phyloP scores from a whole-genome alignment of 2,888 invertebrate species.

The Lydus trimaculatus region DNA sequence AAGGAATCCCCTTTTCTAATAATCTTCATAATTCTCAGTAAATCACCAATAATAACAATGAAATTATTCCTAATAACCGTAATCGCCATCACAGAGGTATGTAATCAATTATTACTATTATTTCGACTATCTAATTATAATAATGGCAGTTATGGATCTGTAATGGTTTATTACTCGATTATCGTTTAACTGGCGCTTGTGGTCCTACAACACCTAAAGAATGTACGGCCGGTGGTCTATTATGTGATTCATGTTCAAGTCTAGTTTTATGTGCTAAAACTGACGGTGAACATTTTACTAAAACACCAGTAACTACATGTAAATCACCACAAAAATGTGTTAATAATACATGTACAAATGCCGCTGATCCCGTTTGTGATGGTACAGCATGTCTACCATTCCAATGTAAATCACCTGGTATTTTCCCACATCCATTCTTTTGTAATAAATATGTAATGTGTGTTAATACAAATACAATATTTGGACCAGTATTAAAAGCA shows the following conservation, averaged over 20 bases:
- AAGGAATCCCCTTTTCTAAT: too few species aligned
- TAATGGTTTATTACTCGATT: not conserved
- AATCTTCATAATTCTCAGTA: too few species aligned
- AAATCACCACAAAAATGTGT: conserved; percentile 1
- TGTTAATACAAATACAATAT: not conserved
- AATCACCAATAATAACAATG: too few species aligned
- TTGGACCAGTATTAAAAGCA: not conserved
- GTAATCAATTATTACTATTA: too few species aligned
- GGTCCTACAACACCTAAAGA: not conserved
- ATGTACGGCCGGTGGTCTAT: not conserved
- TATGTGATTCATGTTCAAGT: conserved; percentile 7
- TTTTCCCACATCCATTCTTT: conserved; percentile 11
- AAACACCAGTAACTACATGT: not conserved
- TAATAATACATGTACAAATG: not conserved
- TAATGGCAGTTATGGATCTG: not conserved
- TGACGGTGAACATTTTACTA: not conserved
- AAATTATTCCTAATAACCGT: too few species aligned
- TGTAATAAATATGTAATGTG: conserved; percentile 12
- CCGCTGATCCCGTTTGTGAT: not conserved
- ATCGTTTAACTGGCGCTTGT: not conserved
- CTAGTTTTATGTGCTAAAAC: not conserved
- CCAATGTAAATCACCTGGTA: not conserved
- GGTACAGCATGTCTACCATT: conserved; percentile 14
- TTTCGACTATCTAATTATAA: too few species aligned
- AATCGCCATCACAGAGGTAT: too few species aligned